Evolutionary conservation across 2,888 invertebrate genomes (phyloP), one percentile per base, ranked within the genome.

Genomic region (Serripes groenlandicus): DNA sequence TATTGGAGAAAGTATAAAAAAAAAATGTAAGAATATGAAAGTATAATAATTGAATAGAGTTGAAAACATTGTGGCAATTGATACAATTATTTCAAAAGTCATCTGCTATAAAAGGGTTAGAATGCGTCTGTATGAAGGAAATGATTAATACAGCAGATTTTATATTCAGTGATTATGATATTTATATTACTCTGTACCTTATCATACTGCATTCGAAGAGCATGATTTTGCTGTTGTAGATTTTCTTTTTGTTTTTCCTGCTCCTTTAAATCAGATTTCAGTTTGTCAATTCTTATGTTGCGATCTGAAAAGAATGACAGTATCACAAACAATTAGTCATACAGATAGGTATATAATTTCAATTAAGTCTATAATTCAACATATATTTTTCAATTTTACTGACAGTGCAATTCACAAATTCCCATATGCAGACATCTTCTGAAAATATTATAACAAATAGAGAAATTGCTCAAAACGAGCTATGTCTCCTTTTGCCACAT

Each of bases 211-310:
- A 96, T 95, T 78, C 98, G 96, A 5, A 97, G 95, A 49, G 95
- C 95, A 89, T 97, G 97, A 92, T 98, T 98, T 88, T 97, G 97
- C n/a, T 96, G 96, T 56, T 97, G 95, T 4, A 98, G 95, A 58
- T 96, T 96, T 30, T 96, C 96, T 92, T 98, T 98, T 84, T 97
- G 96, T 69, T 96, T 96, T 0, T 97, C 95, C 72, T 97, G 96
- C 64, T 97, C 96, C 89, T 97, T 96, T 7, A 98, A 95, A 37
- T 97, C 97, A 32, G 96, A 96, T 89, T 97, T 97, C 95, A 98
- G 96, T 21, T 97, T 97, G 4, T 96, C 96, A 77, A 98, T 96
- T 21, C 98, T 96, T 4, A 97, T 96, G 93, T 98, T 98, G 32
- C 99, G 96, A 94, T 99, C 98, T 93, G 82, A 49, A 85, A 88